Evolutionary conservation across 2,113 vertebrate genomes (phyloP).

Genomic region (Acanthochromis polyacanthus): DNA sequence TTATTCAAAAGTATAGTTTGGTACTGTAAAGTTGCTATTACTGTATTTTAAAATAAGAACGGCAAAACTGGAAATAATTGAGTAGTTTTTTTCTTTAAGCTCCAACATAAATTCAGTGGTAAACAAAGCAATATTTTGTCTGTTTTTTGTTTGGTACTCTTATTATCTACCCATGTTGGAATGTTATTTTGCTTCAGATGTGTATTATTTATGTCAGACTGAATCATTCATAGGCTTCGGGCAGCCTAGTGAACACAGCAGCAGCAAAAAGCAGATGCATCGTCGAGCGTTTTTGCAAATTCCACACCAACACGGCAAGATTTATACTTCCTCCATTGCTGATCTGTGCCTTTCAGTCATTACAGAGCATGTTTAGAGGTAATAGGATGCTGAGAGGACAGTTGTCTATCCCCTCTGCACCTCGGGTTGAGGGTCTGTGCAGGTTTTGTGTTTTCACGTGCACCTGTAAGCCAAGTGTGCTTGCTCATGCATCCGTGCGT

Average conservation of each 20-base stretch:
- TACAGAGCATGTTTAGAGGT: constrained; percentile 55
- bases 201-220: too few species aligned
- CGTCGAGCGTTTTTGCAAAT: constrained; percentile 33
- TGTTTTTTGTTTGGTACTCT: too few species aligned
- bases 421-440: constrained; percentile 40
- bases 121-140: not conserved
- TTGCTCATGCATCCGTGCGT: constrained; percentile 9
- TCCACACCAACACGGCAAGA: constrained; percentile 19
- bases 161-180: too few species aligned
- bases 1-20: constrained; percentile 3
- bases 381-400: constrained; percentile 52
- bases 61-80: constrained; percentile 40
- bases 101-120: constrained; percentile 12
- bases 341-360: constrained; percentile 47
- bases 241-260: constrained; percentile 34
- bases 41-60: constrained; percentile 26
- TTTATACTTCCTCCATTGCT: constrained; percentile 25
- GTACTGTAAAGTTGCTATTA: constrained; percentile 13
- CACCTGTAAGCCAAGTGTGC: constrained; percentile 16
- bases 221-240: constrained; percentile 24
- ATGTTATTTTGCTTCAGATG: too few species aligned
- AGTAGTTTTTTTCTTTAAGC: constrained; percentile 9
- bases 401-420: constrained; percentile 50
- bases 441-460: constrained; percentile 4
- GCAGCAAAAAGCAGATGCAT: constrained; percentile 15